Evolutionary conservation across 2,797 vertebrate species (phyloP).

Genomic region (Dipus sagitta): DNA sequence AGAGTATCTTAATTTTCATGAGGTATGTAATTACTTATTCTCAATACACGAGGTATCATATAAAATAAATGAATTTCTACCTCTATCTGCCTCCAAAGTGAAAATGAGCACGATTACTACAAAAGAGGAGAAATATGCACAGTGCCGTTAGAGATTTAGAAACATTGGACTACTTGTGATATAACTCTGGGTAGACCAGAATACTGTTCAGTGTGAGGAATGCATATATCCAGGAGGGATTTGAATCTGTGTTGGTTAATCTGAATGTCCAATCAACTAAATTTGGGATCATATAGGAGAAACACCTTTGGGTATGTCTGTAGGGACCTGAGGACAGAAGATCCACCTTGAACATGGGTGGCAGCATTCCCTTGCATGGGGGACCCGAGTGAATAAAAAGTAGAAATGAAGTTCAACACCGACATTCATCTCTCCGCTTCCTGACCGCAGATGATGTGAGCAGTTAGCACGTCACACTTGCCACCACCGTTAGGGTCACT

Average conservation of each 20-base stretch:
- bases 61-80: slow-evolving; percentile 26
- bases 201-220: background rate
- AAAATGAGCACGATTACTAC: slow-evolving; percentile 30
- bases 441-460: background rate
- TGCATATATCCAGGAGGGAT: background rate
- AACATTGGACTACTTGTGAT: background rate
- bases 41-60: slow-evolving; percentile 17
- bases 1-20: slow-evolving; percentile 43
- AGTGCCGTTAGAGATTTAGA: background rate
- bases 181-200: background rate
- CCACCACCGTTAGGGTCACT: too few relatives aligned
- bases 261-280: background rate
- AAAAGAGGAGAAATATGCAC: background rate
- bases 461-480: too few relatives aligned
- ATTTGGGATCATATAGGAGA: background rate
- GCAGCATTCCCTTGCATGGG: too few relatives aligned
- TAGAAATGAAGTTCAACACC: background rate
- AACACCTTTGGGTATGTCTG: background rate
- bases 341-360: background rate
- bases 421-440: background rate
- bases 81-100: slow-evolving; percentile 7
- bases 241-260: background rate
- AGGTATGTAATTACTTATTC: slow-evolving; percentile 50
- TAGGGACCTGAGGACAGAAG: background rate
- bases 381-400: background rate